Percentiles rank a stretch among this genome's conserved stretches.
phyloP scores from a whole-genome alignment of 2,888 invertebrate species.

The Pristionchus exspectatus region DNA sequence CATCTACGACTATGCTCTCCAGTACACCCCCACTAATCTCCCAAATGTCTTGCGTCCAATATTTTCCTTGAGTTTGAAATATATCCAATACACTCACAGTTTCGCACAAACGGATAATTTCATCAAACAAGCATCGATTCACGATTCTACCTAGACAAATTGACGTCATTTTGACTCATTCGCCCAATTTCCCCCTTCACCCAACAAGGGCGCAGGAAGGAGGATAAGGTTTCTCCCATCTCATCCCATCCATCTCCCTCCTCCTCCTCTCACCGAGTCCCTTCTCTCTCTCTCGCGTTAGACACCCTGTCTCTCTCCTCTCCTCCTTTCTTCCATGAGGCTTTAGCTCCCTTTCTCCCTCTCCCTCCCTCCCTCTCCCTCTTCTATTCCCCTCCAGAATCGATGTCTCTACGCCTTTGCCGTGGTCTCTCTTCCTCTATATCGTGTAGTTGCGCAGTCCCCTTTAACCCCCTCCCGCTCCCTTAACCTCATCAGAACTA shows the following conservation, averaged over 20 bases:
- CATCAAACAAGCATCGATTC: background rate
- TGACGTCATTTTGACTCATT: background rate
- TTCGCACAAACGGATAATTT: background rate
- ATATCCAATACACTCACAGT: background rate
- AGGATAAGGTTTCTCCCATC: constrained; percentile 10
- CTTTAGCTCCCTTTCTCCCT: constrained; percentile 10
- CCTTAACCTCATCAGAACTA: constrained; percentile 7
- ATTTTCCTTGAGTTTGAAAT: background rate
- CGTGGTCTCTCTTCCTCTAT: background rate
- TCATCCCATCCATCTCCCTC: background rate
- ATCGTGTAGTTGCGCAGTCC: background rate
- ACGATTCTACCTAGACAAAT: background rate
- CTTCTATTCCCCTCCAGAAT: background rate
- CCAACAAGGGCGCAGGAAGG: background rate
- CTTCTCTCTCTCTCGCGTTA: background rate
- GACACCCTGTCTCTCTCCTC: background rate
- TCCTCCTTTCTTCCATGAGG: background rate
- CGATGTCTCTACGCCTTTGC: background rate
- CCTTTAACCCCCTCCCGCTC: background rate
- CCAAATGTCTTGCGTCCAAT: background rate
- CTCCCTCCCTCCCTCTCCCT: constrained; percentile 13
- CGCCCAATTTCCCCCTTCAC: background rate
- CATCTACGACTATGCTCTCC: no score
- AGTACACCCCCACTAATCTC: background rate
- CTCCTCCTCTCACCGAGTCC: background rate